Evolutionary conservation across 2,888 invertebrate genomes (phyloP).

Genomic region (Torymus auratus): DNA sequence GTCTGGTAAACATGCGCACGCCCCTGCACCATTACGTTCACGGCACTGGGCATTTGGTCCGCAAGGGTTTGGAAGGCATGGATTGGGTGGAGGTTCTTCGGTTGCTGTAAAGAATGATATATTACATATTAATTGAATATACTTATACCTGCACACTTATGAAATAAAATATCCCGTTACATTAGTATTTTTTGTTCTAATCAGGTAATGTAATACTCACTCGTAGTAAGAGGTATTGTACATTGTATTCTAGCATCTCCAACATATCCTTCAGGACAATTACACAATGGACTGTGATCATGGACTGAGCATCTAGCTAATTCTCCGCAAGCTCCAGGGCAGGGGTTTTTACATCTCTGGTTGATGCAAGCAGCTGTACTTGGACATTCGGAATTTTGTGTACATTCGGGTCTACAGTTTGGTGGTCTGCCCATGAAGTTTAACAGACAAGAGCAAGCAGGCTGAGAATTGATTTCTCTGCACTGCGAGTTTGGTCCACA

Average conservation of each 20-base stretch:
- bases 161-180: background rate
- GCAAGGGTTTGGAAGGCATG: conserved; percentile 90
- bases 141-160: background rate
- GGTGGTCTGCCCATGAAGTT: conserved; percentile 91
- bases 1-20: conserved; percentile 88
- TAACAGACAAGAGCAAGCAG: conserved; percentile 89
- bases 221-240: conserved; percentile 70
- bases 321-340: conserved; percentile 87
- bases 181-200: background rate
- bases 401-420: conserved; percentile 91
- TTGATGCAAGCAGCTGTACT: conserved; percentile 88
- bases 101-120: conserved; percentile 53
- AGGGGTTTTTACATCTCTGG: conserved; percentile 90
- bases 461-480: conserved; percentile 86
- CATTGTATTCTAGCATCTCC: conserved; percentile 86
- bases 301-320: conserved; percentile 90
- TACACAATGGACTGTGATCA: conserved; percentile 89
- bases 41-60: conserved; percentile 91
- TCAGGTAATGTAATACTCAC: conserved; percentile 65
- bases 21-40: conserved; percentile 89
- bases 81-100: conserved; percentile 78
- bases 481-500: conserved; percentile 91
- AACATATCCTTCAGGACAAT: conserved; percentile 88
- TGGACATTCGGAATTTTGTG: conserved; percentile 88
- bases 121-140: background rate